phyloP scores from a whole-genome alignment of 2,888 invertebrate genomes.

The Clivina fossor region DNA sequence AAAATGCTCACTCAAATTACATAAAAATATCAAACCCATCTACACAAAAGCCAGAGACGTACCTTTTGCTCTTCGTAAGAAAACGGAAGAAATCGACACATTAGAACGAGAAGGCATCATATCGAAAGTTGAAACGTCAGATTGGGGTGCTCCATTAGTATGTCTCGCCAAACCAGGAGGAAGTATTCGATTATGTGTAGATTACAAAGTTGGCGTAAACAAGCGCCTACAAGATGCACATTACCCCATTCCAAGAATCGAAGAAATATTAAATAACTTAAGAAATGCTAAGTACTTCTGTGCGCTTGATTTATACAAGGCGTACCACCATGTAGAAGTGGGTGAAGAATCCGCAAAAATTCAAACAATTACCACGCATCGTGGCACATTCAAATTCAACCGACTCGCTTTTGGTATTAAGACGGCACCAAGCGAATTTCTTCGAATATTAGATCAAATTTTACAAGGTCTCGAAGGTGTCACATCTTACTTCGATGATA shows the following conservation, averaged over 20 bases:
- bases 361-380: constrained; percentile 30
- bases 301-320: constrained; percentile 37
- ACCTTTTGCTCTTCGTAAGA: neutral
- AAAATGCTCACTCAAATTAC: neutral
- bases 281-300: constrained; percentile 35
- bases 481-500: constrained; percentile 36
- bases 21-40: constrained; percentile 6
- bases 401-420: constrained; percentile 35
- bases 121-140: constrained; percentile 3
- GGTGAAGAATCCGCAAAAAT: constrained; percentile 8
- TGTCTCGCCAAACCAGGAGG: neutral
- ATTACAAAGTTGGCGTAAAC: constrained; percentile 37
- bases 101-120: constrained; percentile 5
- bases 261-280: constrained; percentile 34
- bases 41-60: constrained; percentile 8
- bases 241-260: constrained; percentile 35
- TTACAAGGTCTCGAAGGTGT: constrained; percentile 33
- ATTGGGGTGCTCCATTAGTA: constrained; percentile 6
- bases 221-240: constrained; percentile 24
- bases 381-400: constrained; percentile 30
- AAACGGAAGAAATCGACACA: neutral
- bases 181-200: constrained; percentile 25
- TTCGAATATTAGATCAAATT: constrained; percentile 35
- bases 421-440: constrained; percentile 35
- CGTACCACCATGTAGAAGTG: constrained; percentile 36